Percentiles rank a stretch among this genome's conserved stretches.
These are phyloP conservation scores for Psylliodes chrysocephalus DNA, from an alignment of 2,888 invertebrate species.

Conservation along the genomic window DNA sequence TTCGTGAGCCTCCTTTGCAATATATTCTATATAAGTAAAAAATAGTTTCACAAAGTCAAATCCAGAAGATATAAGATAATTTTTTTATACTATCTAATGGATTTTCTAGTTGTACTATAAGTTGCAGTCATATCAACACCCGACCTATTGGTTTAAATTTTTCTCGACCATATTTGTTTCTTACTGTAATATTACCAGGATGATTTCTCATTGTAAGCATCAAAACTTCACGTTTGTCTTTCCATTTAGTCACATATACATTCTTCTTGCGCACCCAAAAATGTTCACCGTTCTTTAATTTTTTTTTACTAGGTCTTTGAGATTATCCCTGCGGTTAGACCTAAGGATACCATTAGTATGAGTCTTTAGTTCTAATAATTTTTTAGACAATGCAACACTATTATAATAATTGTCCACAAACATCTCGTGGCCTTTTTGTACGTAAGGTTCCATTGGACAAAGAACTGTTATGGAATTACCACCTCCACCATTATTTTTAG, in stretches of 20 bases:
- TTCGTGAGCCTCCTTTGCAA: too few species aligned
- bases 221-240: too few species aligned
- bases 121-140: neutral
- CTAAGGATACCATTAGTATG: neutral
- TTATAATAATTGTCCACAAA: constrained; percentile 25
- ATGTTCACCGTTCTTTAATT: constrained; percentile 14
- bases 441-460: constrained; percentile 13
- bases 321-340: neutral
- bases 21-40: too few species aligned
- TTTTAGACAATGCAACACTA: constrained; percentile 11
- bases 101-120: neutral
- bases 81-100: constrained; percentile 12
- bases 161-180: neutral
- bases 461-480: constrained; percentile 13
- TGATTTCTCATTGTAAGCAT: constrained; percentile 8
- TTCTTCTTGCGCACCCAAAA: constrained; percentile 14
- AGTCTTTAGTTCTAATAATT: constrained; percentile 8
- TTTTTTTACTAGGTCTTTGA: neutral
- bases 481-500: neutral
- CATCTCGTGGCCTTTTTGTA: constrained; percentile 13
- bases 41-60: too few species aligned
- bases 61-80: constrained; percentile 3
- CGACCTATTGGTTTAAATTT: constrained; percentile 7
- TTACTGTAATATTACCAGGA: neutral
- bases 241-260: constrained; percentile 23